phyloP scores from a whole-genome alignment of 53 echinoderm and acorn worm genomes.

The Pentamera pediparva region DNA sequence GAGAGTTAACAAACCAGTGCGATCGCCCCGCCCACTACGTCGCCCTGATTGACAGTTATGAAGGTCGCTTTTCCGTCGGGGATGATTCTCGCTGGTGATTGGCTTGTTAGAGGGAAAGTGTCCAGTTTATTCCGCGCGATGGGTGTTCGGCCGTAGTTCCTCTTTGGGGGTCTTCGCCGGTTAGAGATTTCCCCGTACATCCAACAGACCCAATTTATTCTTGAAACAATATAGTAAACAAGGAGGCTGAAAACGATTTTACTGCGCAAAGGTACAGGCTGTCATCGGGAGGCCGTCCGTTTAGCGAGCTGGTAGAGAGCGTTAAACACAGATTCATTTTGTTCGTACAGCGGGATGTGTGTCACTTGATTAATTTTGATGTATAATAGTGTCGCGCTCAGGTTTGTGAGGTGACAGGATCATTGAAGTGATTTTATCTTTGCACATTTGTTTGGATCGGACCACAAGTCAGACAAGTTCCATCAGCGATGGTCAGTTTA shows the following conservation, averaged over 20 bases:
- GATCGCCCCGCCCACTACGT: conserved; percentile 33
- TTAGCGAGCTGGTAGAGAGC: neutral
- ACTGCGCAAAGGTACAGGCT: neutral
- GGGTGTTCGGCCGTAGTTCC: conserved; percentile 28
- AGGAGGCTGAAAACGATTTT: neutral
- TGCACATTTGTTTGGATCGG: no score
- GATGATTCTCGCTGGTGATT: neutral
- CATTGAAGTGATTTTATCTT: no score
- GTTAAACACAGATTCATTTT: no score
- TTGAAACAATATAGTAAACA: neutral
- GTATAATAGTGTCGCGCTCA: no score
- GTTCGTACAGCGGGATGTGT: no score
- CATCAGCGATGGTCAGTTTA: neutral
- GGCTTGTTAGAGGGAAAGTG: conserved; percentile 25
- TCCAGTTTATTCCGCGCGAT: conserved; percentile 24
- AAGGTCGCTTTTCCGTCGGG: neutral
- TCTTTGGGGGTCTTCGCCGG: neutral
- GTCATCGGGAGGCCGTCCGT: neutral
- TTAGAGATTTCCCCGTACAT: neutral
- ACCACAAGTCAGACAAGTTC: no score
- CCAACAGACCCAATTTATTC: neutral
- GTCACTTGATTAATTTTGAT: no score
- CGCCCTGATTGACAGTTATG: no score
- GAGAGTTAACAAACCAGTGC: conserved; percentile 7
- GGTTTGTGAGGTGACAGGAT: no score